Evolutionary conservation across 2,888 invertebrate species (phyloP), one percentile per base, ranked within the genome.

Genomic region (Punctoribates punctum): DNA sequence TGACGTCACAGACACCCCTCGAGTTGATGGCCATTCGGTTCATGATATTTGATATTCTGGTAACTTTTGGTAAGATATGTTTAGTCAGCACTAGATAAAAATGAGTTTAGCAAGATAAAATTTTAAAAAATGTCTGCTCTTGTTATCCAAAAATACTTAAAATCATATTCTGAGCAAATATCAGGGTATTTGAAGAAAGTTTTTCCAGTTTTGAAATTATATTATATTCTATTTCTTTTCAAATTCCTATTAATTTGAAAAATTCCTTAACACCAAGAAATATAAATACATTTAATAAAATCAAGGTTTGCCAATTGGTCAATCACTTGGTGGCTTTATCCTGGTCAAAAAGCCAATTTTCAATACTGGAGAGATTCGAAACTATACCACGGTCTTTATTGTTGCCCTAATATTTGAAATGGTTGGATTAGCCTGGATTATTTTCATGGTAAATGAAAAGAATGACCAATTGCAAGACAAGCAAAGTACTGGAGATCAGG

Each of bases 381-480:
- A 62, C 34, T 62, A 62, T 29, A 17, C 62, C 15, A 9, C 17
- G 13, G 20, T 20, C n/a, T 62, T 27, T n/a, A 62, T 62, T 23
- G 8, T 62, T 3, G 62, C 62, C 13, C 11, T 62, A 3, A 1
- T 4, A 23, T 27, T 62, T 15, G 62, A 62, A 27, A 1, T 62
- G 4, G 17, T 27, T 3, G 62, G 27, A 3, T 62, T 62, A 27
- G 6, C 27, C 1, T 62, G 62, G 62, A 27, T 62, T 27, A 1
- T 62, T 8, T 27, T 62, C 27, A 62, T 62, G 62, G 17, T 62
- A 27, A 29, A 62, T 4, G 62, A 62, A 25, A 62, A 62, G 29
- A 25, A 27, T 13, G 62, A n/a, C n/a, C n/a, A n/a, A n/a, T n/a
- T n/a, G n/a, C n/a, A n/a, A n/a, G n/a, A n/a, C n/a, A n/a, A n/a